Evolutionary conservation across 2,888 invertebrate genomes (phyloP).

Genomic region (Marasmarcha lunaedactyla): DNA sequence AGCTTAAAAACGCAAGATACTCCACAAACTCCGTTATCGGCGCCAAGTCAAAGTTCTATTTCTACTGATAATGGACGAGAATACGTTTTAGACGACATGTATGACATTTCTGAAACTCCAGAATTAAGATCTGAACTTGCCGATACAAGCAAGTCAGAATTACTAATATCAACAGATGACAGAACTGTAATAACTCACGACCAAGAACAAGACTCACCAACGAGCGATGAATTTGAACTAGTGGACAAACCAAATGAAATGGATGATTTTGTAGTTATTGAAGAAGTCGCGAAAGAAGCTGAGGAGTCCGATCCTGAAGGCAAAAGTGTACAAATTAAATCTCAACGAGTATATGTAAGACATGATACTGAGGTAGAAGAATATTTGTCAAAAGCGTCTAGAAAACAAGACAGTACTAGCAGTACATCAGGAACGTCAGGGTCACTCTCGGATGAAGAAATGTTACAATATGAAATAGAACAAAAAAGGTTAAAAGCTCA

Average conservation of each 20-base stretch:
- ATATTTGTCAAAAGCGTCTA: conserved; percentile 77
- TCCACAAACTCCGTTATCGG: conserved; percentile 72
- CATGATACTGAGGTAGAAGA: conserved; percentile 80
- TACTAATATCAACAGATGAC: conserved; percentile 72
- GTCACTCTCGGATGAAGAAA: conserved; percentile 71
- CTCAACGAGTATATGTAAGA: conserved; percentile 54
- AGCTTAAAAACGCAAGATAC: conserved; percentile 69
- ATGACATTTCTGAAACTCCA: conserved; percentile 70
- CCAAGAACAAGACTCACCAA: conserved; percentile 79
- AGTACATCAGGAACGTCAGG: conserved; percentile 54
- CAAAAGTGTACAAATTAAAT: conserved; percentile 79
- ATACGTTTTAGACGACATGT: conserved; percentile 72
- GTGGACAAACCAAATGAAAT: conserved; percentile 88
- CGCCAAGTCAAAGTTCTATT: conserved; percentile 74
- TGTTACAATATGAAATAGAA: conserved; percentile 76
- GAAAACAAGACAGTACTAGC: conserved; percentile 71
- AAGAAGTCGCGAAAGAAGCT: conserved; percentile 89
- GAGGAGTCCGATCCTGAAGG: conserved; percentile 86
- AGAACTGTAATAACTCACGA: conserved; percentile 62
- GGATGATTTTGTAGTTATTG: conserved; percentile 89
- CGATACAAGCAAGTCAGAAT: conserved; percentile 67
- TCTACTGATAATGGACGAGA: conserved; percentile 75
- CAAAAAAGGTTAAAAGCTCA: conserved; percentile 64
- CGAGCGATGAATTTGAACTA: conserved; percentile 88
- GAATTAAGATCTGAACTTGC: conserved; percentile 65